Evolutionary conservation across 2,888 invertebrate species (phyloP).

Genomic region (Hypolimnas misippus): DNA sequence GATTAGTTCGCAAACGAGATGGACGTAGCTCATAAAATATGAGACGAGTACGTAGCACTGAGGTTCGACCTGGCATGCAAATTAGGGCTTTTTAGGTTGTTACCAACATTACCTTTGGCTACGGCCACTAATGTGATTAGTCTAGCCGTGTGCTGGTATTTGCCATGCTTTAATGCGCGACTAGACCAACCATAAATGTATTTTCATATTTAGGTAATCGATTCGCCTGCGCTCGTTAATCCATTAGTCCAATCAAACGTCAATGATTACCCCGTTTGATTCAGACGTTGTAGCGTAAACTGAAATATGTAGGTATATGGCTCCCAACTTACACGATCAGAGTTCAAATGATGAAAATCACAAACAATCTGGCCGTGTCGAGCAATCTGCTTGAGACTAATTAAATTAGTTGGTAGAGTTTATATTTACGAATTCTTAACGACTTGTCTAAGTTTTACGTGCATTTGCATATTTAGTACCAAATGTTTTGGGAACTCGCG

Average conservation of each 20-base stretch:
- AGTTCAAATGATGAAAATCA: conserved; percentile 20
- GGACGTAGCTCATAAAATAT: conserved; percentile 27
- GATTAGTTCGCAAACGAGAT: conserved; percentile 23
- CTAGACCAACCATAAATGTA: conserved; percentile 54
- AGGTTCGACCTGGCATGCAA: conserved; percentile 55
- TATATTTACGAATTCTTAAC: conserved; percentile 42
- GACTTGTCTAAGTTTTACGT: conserved; percentile 41
- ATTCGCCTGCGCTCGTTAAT: conserved; percentile 31
- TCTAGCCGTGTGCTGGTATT: conserved; percentile 63
- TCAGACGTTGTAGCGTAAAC: background rate
- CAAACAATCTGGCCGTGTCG: conserved; percentile 37
- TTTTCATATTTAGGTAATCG: conserved; percentile 57
- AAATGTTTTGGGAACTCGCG: conserved; percentile 14
- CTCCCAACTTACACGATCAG: background rate
- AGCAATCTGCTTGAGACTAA: conserved; percentile 49
- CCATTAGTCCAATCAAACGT: conserved; percentile 19
- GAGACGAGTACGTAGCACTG: conserved; percentile 38
- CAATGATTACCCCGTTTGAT: conserved; percentile 11
- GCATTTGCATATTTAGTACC: conserved; percentile 37
- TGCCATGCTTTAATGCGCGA: conserved; percentile 65
- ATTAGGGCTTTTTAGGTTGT: conserved; percentile 67
- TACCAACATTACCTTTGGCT: conserved; percentile 67
- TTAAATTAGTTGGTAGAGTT: conserved; percentile 53
- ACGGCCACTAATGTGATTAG: conserved; percentile 75
- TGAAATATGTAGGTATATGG: conserved; percentile 5